Evolutionary conservation across 2,113 vertebrate species (phyloP).

Genomic region (Gobio gobio): DNA sequence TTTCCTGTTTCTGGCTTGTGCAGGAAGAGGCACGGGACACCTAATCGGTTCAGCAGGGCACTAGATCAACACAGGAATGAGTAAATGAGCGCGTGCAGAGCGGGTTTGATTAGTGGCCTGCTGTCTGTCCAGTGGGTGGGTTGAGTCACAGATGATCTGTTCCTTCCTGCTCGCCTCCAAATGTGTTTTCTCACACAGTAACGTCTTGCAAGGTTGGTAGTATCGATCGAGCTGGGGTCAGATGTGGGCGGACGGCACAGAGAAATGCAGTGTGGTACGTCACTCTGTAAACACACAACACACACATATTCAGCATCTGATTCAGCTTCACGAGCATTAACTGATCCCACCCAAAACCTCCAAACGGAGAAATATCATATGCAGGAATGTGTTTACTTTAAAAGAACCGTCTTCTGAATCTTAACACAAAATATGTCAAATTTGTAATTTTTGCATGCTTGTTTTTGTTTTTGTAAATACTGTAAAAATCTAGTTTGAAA

Average conservation of each 20-base stretch:
- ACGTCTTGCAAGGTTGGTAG: background rate
- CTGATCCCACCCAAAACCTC: background rate
- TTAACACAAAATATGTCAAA: background rate
- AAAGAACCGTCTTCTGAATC: too few species aligned
- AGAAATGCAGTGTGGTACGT: background rate
- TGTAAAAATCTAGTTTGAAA: background rate
- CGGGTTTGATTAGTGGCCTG: conserved; percentile 35
- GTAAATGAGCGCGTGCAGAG: background rate
- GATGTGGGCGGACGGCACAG: background rate
- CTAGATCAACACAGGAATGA: conserved; percentile 56
- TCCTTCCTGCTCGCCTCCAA: background rate
- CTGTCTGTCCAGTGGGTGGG: background rate
- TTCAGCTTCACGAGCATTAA: background rate
- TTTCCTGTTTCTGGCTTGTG: conserved; percentile 51
- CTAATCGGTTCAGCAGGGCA: conserved; percentile 59
- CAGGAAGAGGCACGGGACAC: conserved; percentile 33
- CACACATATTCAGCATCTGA: conserved; percentile 1
- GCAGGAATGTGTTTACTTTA: too few species aligned
- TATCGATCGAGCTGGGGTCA: background rate
- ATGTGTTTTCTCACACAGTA: background rate
- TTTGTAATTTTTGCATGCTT: background rate
- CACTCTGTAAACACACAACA: conserved; percentile 65
- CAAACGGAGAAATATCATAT: too few species aligned
- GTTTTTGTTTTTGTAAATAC: background rate
- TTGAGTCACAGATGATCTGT: background rate